Base-by-base conservation (phyloP, 2,888 invertebrate genomes). In the Caenorhabditis sp. region DNA sequence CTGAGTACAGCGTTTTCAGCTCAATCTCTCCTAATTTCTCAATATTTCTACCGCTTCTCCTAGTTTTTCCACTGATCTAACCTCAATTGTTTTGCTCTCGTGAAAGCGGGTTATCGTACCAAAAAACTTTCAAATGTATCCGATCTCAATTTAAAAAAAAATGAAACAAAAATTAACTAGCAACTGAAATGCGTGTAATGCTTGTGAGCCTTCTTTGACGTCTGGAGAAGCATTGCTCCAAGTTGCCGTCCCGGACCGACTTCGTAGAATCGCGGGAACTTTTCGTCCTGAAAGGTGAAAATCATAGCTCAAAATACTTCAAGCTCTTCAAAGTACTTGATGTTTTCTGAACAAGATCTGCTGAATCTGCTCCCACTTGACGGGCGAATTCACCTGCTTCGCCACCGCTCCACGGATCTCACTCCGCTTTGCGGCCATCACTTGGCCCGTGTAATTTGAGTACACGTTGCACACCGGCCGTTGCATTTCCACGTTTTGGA, bases 321-420 rank as follows among this genome's bases (percentile, higher is more conserved):
- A 26, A 50, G 26, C 26, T 26, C n/a, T 20, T 4, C 26, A 39
- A 62, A 62, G 7, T 41, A 85, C 86, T 79, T 84, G 72, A 55
- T 87, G 84, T 50, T 86, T 88, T 39, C 86, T 75, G 66, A 81
- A 88, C 32, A 88, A 50, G 5, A 85, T 13, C 65, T 88, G 88
- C 65, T 85, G 83, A 58, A 88, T 88, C 63, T 88, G 88, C 52
- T 88, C 88, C 88, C 88, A 88, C 61, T 85, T 87, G 6, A 88
- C 87, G 1, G 88, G 87, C 15, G 75, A 71, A 43, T 75, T 81
- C 24, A 88, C 76, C 65, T 88, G 88, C 32, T 83, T 79, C 8
- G 78, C 72, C 11, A 88, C 66, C 2, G 78, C 81, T 35, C 71
- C 71, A 9, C 85, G 75, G 20, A 88, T 82, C 39, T 85, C 83